Percentiles rank a stretch among this genome's conserved stretches.
phyloP scores from a whole-genome alignment of 2,113 vertebrate species.

The Ranitomeya variabilis region DNA sequence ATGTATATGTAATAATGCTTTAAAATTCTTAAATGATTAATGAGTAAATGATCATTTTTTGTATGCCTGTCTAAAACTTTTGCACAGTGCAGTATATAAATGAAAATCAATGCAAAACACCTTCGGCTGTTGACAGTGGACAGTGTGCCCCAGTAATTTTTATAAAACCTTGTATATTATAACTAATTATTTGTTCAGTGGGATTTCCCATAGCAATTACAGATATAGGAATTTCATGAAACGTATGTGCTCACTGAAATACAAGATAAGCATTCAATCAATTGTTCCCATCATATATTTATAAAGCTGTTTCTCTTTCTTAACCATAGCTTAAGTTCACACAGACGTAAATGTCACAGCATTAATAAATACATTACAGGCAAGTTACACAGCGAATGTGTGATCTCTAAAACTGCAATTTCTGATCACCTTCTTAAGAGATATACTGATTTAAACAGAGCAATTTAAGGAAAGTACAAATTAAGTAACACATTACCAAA shows the following conservation, averaged over 20 bases:
- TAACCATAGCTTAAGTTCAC: not conserved
- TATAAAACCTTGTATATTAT: not conserved
- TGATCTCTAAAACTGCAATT: constrained; percentile 3
- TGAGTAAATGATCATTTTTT: too few relatives aligned
- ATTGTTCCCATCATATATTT: constrained; percentile 21
- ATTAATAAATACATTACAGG: constrained; percentile 27
- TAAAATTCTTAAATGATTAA: too few relatives aligned
- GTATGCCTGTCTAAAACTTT: too few relatives aligned
- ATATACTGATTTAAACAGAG: not conserved
- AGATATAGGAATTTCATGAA: not conserved
- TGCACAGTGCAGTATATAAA: too few relatives aligned
- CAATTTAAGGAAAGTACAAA: constrained; percentile 1
- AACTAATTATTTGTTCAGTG: not conserved
- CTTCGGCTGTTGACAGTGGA: not conserved
- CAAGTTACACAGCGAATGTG: not conserved
- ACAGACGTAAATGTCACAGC: not conserved
- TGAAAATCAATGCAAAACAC: too few relatives aligned
- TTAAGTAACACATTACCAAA: not conserved
- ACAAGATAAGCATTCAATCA: not conserved
- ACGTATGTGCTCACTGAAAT: not conserved
- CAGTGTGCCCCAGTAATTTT: not conserved
- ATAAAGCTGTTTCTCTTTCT: not conserved
- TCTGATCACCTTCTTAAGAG: not conserved
- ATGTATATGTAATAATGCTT: too few relatives aligned
- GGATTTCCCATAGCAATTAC: not conserved